A percentile compares a stretch with the other conserved stretches of the same genome.
phyloP scores from a whole-genome alignment of 2,797 vertebrate species.

The Sternotherus odoratus region DNA sequence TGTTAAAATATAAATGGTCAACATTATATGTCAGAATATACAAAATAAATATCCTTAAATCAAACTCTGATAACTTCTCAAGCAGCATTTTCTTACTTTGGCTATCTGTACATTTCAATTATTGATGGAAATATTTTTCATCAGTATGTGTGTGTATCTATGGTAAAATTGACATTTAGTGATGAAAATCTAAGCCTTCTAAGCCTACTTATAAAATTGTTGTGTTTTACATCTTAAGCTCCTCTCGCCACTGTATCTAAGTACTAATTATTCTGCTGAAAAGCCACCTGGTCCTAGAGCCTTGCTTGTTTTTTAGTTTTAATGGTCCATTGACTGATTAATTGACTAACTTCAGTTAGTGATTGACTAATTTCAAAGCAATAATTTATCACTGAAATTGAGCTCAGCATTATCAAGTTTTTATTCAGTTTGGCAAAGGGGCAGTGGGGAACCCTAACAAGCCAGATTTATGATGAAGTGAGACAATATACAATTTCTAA shows the following conservation, averaged over 20 bases:
- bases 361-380: neutral
- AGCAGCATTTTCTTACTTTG: neutral
- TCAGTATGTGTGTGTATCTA: neutral
- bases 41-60: neutral
- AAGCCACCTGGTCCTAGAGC: neutral
- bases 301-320: neutral
- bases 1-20: neutral
- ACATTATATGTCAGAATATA: neutral
- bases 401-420: neutral
- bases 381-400: fast-evolving
- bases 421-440: neutral
- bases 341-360: neutral
- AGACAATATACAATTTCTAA: neutral
- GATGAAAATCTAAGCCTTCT: neutral
- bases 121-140: neutral
- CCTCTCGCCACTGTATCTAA: neutral
- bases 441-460: neutral
- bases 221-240: neutral
- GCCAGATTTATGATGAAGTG: neutral
- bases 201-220: neutral
- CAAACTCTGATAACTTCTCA: neutral
- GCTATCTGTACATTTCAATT: neutral
- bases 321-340: neutral
- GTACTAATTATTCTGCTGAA: neutral
- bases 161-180: neutral